Base-by-base conservation (phyloP, 2,797 vertebrate species). In the Chelmon rostratus region DNA sequence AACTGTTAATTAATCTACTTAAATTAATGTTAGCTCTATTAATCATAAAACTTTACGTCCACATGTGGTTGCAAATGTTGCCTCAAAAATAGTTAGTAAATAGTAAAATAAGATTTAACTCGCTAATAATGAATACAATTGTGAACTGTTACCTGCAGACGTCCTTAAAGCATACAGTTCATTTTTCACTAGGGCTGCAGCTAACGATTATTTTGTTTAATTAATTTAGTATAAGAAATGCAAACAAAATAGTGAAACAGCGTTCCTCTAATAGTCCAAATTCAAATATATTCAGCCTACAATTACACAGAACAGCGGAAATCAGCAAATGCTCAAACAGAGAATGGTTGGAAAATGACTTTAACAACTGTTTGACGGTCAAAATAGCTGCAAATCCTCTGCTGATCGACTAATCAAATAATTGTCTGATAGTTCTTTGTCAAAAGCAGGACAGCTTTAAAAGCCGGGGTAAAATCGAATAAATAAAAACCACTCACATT, bases 371-470 rank as follows among this genome's bases (percentile, higher is more conserved):
- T 18, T 31, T 0, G 0, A 3, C n/a, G 2, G n/a, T n/a, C 7
- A 40, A 66, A 83, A 66, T 6, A 64, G 61, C 35, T 11, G 0
- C 25, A 40, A 4, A 42, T 25, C 18, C 76, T 68, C 44, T 68
- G 35, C 54, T 63, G 42, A 46, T 42, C 13, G 15, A 19, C 37
- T 58, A 50, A 66, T 52, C 5, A 42, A 35, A 53, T n/a, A 72
- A 73, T 56, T 25, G 16, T 54, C 16, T 28, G 12, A 73, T 70
- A 47, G 38, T 59, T 80, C 21, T 59, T 10, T 18, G 40, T 53
- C 4, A 19, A 58, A 79, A 64, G 28, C n/a, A 77, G n/a, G 19
- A 62, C 46, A 70, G 49, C n/a, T n/a, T 56, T 19, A 75, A 66
- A 44, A 73, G 16, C 50, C 7, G 28, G 16, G 79, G 44, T 3